Evolutionary conservation across 1,140 invertebrate genomes (phyloP), one percentile per base, ranked within the genome.

Genomic region (Asbolus verrucosus): DNA sequence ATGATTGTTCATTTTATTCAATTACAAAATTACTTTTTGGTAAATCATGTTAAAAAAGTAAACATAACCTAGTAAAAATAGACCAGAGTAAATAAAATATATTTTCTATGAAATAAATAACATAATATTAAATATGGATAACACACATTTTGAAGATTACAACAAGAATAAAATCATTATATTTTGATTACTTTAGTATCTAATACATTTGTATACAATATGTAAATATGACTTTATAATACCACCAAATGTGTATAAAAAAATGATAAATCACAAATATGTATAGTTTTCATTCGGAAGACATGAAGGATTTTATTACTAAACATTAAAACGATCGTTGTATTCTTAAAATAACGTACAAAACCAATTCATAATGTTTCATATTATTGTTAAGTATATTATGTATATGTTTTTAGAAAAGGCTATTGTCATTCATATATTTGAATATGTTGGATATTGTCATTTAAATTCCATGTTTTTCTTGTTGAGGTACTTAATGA

Each of bases 281-380:
- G 62, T 41, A 43, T 65, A 65, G 62, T 65, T 65, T 63, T 63
- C 62, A 65, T 65, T 65, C 62, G 62, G 62, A 65, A 65, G 62
- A 65, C 62, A 65, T 65, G 21, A 65, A 65, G 62, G 62, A 65
- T 65, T 46, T 65, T 65, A 43, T 65, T 43, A 65, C 36, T 43
- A 46, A 27, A 65, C 30, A 16, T 65, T 65, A 46, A 65, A 65
- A 39, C 39, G 15, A 65, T 65, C 62, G 62, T 65, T 65, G 62
- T 65, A 43, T 19, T 30, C 30, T 46, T 13, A 41, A 65, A 65
- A 31, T 14, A 41, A 65, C 30, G 14, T 43, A 13, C 24, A 54
- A 54, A 54, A 19, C n/a, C 21, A n/a, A 14, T 24, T 54, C 46
- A 27, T 54, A 54, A n/a, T n/a, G n/a, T n/a, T n/a, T n/a, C n/a